Evolutionary conservation across 2,888 invertebrate species (phyloP).

Genomic region (Leptura quadrifasciata): DNA sequence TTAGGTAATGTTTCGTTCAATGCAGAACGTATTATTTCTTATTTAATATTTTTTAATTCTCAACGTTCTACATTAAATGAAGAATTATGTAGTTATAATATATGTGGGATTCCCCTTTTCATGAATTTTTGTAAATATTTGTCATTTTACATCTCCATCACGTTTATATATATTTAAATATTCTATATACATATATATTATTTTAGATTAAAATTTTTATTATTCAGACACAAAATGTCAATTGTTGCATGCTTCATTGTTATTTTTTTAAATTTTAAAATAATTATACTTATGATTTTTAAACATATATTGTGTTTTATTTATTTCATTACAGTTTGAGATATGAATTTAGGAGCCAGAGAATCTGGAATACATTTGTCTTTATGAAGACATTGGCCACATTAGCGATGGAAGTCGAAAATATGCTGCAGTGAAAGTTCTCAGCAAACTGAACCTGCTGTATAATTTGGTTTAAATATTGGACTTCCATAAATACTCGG

Average conservation of each 20-base stretch:
- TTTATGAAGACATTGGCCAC: too few species aligned
- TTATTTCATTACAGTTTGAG: not conserved
- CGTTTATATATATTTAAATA: slow-evolving; percentile 53
- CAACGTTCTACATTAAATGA: slow-evolving; percentile 37
- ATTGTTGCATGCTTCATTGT: slow-evolving; percentile 63
- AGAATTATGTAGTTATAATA: slow-evolving; percentile 35
- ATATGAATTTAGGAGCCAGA: too few species aligned
- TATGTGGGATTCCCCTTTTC: slow-evolving; percentile 43
- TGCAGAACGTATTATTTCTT: slow-evolving; percentile 33
- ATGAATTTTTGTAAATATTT: slow-evolving; percentile 49
- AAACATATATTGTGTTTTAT: slow-evolving; percentile 45
- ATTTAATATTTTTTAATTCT: slow-evolving; percentile 39
- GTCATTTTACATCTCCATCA: slow-evolving; percentile 49
- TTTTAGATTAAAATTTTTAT: slow-evolving; percentile 57
- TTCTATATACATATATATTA: slow-evolving; percentile 49
- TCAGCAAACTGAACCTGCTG: too few species aligned
- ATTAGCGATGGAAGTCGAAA: too few species aligned
- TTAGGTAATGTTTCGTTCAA: slow-evolving; percentile 35
- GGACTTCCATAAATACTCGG: too few species aligned
- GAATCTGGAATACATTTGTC: too few species aligned
- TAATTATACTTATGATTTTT: slow-evolving; percentile 60
- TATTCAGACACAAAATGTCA: slow-evolving; percentile 61
- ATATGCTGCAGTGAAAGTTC: too few species aligned
- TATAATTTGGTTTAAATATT: too few species aligned
- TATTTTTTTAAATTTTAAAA: slow-evolving; percentile 62